phyloP scores from a whole-genome alignment of 1,140 invertebrate genomes.

The Coptotermes formosanus region DNA sequence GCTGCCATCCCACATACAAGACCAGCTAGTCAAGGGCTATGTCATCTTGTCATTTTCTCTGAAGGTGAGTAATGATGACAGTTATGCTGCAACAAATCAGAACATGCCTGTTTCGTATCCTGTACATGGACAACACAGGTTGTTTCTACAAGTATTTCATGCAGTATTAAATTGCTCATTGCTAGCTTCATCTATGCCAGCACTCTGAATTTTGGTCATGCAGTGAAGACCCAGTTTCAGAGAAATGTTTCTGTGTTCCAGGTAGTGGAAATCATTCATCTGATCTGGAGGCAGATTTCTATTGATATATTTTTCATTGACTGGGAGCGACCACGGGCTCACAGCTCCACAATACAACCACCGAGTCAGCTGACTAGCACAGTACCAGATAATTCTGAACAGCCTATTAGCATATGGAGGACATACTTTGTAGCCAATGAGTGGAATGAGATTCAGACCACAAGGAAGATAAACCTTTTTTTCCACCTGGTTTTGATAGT shows the following conservation, averaged over 20 bases:
- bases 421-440: conserved; percentile 86
- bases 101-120: not conserved
- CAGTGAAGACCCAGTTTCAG: too few species aligned
- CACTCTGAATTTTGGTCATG: not conserved
- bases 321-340: conserved; percentile 73
- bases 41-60: conserved; percentile 64
- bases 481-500: conserved; percentile 61
- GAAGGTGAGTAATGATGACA: conserved; percentile 53
- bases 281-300: conserved; percentile 63
- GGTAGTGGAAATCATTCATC: conserved; percentile 60
- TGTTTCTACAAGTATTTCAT: not conserved
- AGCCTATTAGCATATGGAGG: conserved; percentile 73
- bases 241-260: conserved; percentile 41
- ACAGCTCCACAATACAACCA: conserved; percentile 37
- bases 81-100: not conserved
- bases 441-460: conserved; percentile 59
- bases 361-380: conserved; percentile 33
- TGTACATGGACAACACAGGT: conserved; percentile 31
- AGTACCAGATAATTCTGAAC: conserved; percentile 39
- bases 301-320: conserved; percentile 84
- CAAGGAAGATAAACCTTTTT: conserved; percentile 61
- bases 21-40: conserved; percentile 59
- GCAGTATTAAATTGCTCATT: not conserved
- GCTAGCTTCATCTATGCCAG: not conserved
- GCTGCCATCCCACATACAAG: conserved; percentile 54